phyloP scores from a whole-genome alignment of 2,113 vertebrate species.

The Baryphthengus martii region DNA sequence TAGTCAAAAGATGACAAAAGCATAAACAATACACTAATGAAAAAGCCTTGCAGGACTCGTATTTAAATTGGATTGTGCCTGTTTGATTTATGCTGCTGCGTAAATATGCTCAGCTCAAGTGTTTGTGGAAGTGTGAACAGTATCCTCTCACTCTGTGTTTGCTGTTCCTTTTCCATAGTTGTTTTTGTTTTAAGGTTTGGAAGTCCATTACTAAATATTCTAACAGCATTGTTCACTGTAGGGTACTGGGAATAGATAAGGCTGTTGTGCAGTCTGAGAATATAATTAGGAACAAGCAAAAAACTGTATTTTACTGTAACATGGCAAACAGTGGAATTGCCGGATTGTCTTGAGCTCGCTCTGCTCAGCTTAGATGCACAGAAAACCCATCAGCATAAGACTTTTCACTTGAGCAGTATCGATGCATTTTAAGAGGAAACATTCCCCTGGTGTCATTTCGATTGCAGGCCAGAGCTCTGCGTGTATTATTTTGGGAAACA shows the following conservation, averaged over 20 bases:
- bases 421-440: not conserved
- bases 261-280: not conserved
- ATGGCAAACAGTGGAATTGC: not conserved
- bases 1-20: constrained; percentile 54
- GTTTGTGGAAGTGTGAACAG: not conserved
- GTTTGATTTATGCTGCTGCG: constrained; percentile 38
- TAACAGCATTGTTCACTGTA: not conserved
- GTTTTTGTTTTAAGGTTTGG: not conserved
- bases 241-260: not conserved
- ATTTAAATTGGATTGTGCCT: constrained; percentile 48
- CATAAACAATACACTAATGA: constrained; percentile 46
- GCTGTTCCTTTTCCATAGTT: not conserved
- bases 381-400: not conserved
- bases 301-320: not conserved
- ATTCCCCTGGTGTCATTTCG: not conserved
- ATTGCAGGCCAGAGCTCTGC: not conserved
- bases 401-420: not conserved
- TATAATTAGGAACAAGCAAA: not conserved
- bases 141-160: not conserved
- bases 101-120: not conserved
- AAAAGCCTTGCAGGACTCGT: constrained; percentile 32
- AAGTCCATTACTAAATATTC: not conserved
- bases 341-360: not conserved
- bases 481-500: not conserved
- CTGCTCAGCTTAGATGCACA: not conserved